Evolutionary conservation across 1,140 invertebrate genomes (phyloP), one percentile per base, ranked within the genome.

Genomic region (Lerema accius): DNA sequence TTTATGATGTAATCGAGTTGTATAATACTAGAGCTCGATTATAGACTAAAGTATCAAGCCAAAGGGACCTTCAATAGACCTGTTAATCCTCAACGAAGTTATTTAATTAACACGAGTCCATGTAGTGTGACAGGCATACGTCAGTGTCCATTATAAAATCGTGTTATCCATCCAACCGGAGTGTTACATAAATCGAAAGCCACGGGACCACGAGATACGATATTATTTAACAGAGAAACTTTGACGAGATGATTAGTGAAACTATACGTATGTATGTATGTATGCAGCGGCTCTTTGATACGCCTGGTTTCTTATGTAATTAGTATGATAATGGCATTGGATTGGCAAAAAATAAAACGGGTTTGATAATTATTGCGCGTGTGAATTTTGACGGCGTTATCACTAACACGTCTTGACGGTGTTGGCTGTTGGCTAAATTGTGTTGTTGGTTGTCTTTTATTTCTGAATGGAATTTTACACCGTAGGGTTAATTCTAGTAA

Each of bases 161-260:
- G 46, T 55, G 32, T n/a, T 61, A 61, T 35, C 35, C 50, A 40
- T 17, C 16, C 0, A 35, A 53, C 50, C 50, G 60, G 45, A 17
- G 17, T 40, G 35, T 66, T 66, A 62, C 43, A 50, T 66, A 56
- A 66, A 10, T 53, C 11, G 64, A 66, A 56, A 66, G 64, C 56
- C 56, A 28, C 26, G 16, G 9, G 1, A 61, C 64, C 9, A 28
- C 49, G 40, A 55, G 46, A 50, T 67, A 60, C 39, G 37, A 45
- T 55, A 50, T 67, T 67, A 67, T 62, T 67, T 58, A 67, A 67
- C 35, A 28, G 39, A 42, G 65, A 55, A 55, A 67, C n/a, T 40
- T 56, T 62, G 58, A 67, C 37, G 58, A 26, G 43, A 28, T 56
- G 58, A 56, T 51, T 39, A 37, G 51, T 55, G 51, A 55, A 55